Evolutionary conservation across 2,113 vertebrate genomes (phyloP).

Genomic region (Pitta sordida): DNA sequence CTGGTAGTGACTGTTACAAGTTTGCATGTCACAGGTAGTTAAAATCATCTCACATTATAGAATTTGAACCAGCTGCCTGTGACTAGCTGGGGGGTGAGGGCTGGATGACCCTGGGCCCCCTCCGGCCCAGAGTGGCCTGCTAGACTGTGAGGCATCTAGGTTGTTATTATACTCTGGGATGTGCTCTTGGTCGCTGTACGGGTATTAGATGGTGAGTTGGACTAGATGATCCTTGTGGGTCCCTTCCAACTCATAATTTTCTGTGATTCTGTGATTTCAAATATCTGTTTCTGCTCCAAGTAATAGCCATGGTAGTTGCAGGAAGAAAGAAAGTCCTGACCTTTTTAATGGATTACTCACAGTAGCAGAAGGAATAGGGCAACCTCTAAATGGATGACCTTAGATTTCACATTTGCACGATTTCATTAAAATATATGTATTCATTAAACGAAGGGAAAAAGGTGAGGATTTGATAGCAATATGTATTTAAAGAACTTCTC

Average conservation of each 20-base stretch:
- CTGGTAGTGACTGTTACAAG: not conserved
- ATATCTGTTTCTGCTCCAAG: not conserved
- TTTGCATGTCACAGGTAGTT: not conserved
- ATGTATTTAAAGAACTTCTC: conserved; percentile 5
- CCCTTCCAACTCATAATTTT: no score
- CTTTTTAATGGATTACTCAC: not conserved
- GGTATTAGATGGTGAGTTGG: no score
- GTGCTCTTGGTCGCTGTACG: no score
- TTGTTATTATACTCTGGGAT: no score
- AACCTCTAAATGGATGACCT: not conserved
- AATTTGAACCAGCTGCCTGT: not conserved
- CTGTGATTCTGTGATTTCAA: no score
- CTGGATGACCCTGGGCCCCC: no score
- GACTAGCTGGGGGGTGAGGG: no score
- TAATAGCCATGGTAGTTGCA: not conserved
- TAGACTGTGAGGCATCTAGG: no score
- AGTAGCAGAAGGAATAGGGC: not conserved
- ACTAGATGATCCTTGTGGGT: no score
- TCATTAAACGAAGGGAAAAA: conserved; percentile 7
- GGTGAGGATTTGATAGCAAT: not conserved
- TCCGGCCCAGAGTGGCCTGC: no score
- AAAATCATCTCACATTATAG: not conserved
- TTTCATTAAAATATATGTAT: not conserved
- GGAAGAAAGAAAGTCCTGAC: not conserved
- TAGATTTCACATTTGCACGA: not conserved